Evolutionary conservation across 2,888 invertebrate genomes (phyloP).

Genomic region (Dioctria rufipes): DNA sequence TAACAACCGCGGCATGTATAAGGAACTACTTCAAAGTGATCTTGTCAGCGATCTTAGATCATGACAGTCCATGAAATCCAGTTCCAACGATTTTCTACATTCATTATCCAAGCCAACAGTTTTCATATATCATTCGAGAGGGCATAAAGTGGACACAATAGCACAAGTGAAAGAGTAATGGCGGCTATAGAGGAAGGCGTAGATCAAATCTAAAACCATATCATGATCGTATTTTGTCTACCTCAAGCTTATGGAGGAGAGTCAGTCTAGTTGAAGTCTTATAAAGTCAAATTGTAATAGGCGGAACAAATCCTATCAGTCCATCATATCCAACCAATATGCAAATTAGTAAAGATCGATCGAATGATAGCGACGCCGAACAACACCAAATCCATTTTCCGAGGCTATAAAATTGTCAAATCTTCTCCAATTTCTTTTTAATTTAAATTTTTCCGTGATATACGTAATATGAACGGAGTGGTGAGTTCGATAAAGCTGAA

Average conservation of each 20-base stretch:
- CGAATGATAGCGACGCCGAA: conserved; percentile 11
- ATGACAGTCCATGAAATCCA: neutral
- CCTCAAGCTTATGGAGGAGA: neutral
- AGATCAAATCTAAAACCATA: conserved; percentile 31
- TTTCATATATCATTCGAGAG: conserved; percentile 6
- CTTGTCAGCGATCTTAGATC: conserved; percentile 50
- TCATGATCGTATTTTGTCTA: conserved; percentile 40
- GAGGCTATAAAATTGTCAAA: conserved; percentile 35
- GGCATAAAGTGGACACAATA: conserved; percentile 36
- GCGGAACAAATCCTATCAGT: conserved; percentile 18
- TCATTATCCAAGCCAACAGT: neutral
- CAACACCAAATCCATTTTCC: conserved; percentile 11
- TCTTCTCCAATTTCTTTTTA: conserved; percentile 24
- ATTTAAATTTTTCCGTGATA: conserved; percentile 35
- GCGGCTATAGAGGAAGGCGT: conserved; percentile 35
- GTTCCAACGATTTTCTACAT: neutral
- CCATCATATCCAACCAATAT: conserved; percentile 29
- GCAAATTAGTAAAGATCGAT: conserved; percentile 43
- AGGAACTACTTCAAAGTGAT: conserved; percentile 8
- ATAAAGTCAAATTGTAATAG: too few species aligned
- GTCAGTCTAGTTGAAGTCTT: neutral
- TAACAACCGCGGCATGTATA: conserved; percentile 5
- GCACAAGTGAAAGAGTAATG: conserved; percentile 46
- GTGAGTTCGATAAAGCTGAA: conserved; percentile 21
- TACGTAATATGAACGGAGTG: neutral